Evolutionary conservation across 2,113 vertebrate genomes (phyloP), one percentile per base, ranked within the genome.

Genomic region (Serilophus lunatus): DNA sequence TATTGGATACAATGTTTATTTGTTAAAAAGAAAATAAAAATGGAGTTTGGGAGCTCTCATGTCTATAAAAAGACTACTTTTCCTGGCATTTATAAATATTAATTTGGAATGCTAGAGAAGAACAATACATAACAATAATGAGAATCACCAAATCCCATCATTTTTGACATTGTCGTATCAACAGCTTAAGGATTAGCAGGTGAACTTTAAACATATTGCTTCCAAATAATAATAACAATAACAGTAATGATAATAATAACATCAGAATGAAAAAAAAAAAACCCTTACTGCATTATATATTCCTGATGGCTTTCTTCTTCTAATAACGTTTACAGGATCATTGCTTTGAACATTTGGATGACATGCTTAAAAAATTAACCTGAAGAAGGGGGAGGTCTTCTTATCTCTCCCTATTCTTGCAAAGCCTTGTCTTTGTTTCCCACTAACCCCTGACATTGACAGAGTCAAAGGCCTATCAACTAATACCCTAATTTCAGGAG

Each of bases 71-170:
- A 97, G 95, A 95, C 88, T 88, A 83, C 86, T 94, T 94, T 89
- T 54, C 81, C 92, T 82, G 93, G 97, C 97, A 97, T 98, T 98
- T 98, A 98, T 98, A 98, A 98, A 98, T 98, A 98, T 98, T 98
- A 98, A 98, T 98, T 98, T 82, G 96, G 95, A 96, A 97, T 53
- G 33, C 85, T 90, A 87, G 66, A 40, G 92, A 97, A 97, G 97
- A 98, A 98, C 98, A 98, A 98, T 98, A 97, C 98, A 98, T 98
- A 97, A 97, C 96, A 97, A 97, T 98, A 98, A 98, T 98, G 98
- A 98, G 97, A 98, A 98, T 96, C 96, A 90, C 97, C 94, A 98
- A 98, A 98, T 98, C 98, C 97, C 97, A 97, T 98, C 98, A 97
- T 97, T 98, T 98, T 97, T 98, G 98, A 98, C 98, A 98, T 97